Evolutionary conservation across 2,888 invertebrate genomes (phyloP).

Genomic region (Troglohyphantes excavatus): DNA sequence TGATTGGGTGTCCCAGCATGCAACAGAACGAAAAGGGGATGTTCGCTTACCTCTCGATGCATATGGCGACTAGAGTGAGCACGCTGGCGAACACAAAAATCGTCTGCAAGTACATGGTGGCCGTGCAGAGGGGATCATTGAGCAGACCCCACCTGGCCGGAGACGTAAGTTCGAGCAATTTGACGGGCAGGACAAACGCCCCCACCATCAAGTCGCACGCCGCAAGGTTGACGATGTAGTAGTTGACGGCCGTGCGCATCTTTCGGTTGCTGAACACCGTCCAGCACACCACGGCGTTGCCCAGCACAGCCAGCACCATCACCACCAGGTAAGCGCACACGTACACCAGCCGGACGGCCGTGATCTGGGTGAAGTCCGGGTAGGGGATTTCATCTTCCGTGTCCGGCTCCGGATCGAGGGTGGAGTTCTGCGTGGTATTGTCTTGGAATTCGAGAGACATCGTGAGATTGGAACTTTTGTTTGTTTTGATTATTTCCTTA

Average conservation of each 20-base stretch:
- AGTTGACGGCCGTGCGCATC: constrained; percentile 84
- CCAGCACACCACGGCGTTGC: constrained; percentile 83
- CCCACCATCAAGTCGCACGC: constrained; percentile 83
- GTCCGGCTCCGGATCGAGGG: no score
- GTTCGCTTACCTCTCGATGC: constrained; percentile 84
- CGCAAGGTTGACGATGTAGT: constrained; percentile 83
- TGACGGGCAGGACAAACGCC: constrained; percentile 83
- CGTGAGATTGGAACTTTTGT: no score
- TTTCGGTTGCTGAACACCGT: constrained; percentile 83
- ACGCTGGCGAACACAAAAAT: constrained; percentile 84
- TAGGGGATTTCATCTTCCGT: constrained; percentile 68
- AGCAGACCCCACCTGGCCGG: constrained; percentile 83
- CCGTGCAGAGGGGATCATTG: constrained; percentile 82
- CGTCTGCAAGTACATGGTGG: constrained; percentile 83
- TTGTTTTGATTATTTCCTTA: no score
- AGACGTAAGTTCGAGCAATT: constrained; percentile 83
- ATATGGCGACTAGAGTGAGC: constrained; percentile 83
- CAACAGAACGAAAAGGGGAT: background rate
- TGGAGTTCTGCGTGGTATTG: no score
- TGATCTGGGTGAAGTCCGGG: constrained; percentile 82
- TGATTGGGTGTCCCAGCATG: no score
- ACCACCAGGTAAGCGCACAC: constrained; percentile 82
- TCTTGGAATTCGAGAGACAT: no score
- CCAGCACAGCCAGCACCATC: constrained; percentile 82
- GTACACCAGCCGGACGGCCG: constrained; percentile 81